Percentiles rank a stretch among this genome's conserved stretches.
These are phyloP conservation scores for Ormyrus nitidulus DNA, from an alignment of 2,888 invertebrate genomes.

Conservation along the genomic window DNA sequence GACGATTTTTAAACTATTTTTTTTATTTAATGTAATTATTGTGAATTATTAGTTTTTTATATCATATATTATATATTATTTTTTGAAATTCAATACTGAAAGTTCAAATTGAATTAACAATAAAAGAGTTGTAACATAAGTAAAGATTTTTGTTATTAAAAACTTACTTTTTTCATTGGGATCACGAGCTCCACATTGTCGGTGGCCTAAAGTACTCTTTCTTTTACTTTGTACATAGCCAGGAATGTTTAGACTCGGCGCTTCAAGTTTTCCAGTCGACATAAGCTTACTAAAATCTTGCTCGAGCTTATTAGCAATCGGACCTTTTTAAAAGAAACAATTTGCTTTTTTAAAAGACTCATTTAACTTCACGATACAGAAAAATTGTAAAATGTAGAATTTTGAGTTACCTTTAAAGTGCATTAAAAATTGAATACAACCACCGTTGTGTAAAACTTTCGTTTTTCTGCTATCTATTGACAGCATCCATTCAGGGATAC, in stretches of 20 bases:
- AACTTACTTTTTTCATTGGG: conserved; percentile 81
- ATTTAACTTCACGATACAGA: conserved; percentile 4
- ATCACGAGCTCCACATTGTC: conserved; percentile 86
- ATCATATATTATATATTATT: neutral
- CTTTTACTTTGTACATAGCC: conserved; percentile 85
- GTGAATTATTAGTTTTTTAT: neutral
- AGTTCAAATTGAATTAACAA: no score
- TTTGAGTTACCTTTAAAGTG: conserved; percentile 84
- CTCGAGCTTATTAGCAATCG: conserved; percentile 87
- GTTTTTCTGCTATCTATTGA: conserved; percentile 89
- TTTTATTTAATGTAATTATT: neutral
- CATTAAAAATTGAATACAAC: conserved; percentile 89
- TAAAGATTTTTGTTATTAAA: neutral
- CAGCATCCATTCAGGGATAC: conserved; percentile 93
- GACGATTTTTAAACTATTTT: neutral
- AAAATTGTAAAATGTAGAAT: neutral
- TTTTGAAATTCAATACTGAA: no score
- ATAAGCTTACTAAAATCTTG: conserved; percentile 87
- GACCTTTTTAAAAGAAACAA: conserved; percentile 76
- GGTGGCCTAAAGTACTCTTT: conserved; percentile 83
- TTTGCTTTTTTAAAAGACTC: neutral
- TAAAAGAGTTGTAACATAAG: no score
- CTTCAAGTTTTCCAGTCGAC: conserved; percentile 84
- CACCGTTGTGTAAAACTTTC: conserved; percentile 84
- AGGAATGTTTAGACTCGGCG: conserved; percentile 86